Conservation (phyloP, 2,888 invertebrate species). For the Trichopoda pennipes region DNA sequence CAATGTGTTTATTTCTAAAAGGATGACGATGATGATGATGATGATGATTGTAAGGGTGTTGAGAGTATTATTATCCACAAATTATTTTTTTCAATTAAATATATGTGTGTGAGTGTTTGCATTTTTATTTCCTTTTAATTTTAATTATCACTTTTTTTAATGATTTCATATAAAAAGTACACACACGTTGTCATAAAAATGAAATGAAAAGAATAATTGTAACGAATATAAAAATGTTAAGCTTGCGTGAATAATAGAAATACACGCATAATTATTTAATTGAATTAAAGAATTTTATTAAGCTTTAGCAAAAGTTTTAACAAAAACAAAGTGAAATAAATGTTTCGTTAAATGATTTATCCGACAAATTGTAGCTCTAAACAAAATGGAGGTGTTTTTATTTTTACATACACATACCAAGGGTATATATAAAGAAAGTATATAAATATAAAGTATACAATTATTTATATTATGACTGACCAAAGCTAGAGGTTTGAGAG, state of each 20-base stretch:
- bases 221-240: conserved; percentile 44
- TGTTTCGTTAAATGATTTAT: conserved; percentile 68
- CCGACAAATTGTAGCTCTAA: conserved; percentile 39
- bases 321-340: conserved; percentile 61
- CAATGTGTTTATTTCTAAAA: background rate
- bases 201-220: conserved; percentile 7
- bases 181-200: conserved; percentile 49
- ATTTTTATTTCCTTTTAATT: conserved; percentile 31
- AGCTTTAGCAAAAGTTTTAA: conserved; percentile 50
- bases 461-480: no score
- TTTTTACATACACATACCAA: background rate
- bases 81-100: conserved; percentile 19
- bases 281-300: conserved; percentile 74
- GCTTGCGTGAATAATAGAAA: conserved; percentile 65
- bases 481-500: no score
- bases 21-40: background rate
- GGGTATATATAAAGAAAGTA: no score
- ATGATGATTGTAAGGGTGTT: conserved; percentile 52
- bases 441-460: no score
- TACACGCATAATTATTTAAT: conserved; percentile 73
- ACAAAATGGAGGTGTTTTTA: conserved; percentile 28
- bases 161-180: conserved; percentile 19
- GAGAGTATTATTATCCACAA: conserved; percentile 13
- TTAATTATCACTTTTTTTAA: conserved; percentile 45
- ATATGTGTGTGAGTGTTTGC: conserved; percentile 16